Conservation (phyloP, 1,140 invertebrate species). For the Episyrphus balteatus region DNA sequence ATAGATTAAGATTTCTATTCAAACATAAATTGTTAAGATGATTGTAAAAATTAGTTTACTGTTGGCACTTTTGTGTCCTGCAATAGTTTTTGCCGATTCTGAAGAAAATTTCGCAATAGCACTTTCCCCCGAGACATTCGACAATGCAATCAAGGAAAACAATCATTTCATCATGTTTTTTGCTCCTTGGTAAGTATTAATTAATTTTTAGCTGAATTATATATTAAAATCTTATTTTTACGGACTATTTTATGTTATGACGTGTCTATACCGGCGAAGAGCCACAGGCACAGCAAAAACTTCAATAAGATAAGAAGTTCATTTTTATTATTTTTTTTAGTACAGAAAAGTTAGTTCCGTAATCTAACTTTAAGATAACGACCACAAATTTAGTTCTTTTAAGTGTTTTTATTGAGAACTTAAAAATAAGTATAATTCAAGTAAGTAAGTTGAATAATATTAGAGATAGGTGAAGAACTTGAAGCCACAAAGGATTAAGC, state of each 20-base stretch:
- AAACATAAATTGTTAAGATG: no score
- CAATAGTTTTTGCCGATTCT: neutral
- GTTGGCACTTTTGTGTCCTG: no score
- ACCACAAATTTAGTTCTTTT: neutral
- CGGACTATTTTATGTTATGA: neutral
- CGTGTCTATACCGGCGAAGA: neutral
- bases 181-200: slow-evolving; percentile 54
- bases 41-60: no score
- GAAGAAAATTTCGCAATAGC: slow-evolving; percentile 5
- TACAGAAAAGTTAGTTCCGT: neutral
- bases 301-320: neutral
- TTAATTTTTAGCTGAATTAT: neutral
- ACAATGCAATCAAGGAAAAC: slow-evolving; percentile 48
- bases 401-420: no score
- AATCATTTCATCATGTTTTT: slow-evolving; percentile 65
- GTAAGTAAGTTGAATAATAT: no score
- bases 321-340: neutral
- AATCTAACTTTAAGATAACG: neutral
- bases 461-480: no score
- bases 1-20: no score
- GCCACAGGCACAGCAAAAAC: neutral
- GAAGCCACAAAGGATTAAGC: no score
- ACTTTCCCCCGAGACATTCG: slow-evolving; percentile 50
- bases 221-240: neutral
- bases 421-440: no score